Evolutionary conservation across 2,888 invertebrate genomes (phyloP).

Genomic region (Crossocerus cetratus): DNA sequence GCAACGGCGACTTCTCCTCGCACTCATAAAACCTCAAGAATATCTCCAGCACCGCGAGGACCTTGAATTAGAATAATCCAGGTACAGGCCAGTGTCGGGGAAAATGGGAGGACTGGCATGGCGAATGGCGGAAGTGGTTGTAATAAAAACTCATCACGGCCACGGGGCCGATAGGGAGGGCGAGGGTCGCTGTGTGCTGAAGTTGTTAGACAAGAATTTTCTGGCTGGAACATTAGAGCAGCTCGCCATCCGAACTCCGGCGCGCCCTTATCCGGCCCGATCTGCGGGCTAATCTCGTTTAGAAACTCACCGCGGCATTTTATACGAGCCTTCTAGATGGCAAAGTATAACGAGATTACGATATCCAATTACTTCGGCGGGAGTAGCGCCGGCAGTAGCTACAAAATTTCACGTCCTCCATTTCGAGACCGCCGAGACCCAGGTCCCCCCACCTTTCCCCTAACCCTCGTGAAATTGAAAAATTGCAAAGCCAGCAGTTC

Average conservation of each 20-base stretch:
- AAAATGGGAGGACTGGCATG: too few species aligned
- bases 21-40: too few species aligned
- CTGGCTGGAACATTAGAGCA: conserved; percentile 10
- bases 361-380: conserved; percentile 58
- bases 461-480: conserved; percentile 42
- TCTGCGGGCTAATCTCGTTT: conserved; percentile 58
- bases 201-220: conserved; percentile 35
- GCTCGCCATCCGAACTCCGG: conserved; percentile 38
- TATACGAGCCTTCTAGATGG: conserved; percentile 52
- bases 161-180: too few species aligned
- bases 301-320: conserved; percentile 57
- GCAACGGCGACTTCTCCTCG: too few species aligned
- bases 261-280: conserved; percentile 39
- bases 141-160: too few species aligned
- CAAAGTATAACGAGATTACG: conserved; percentile 61
- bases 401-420: conserved; percentile 55
- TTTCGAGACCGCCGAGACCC: conserved; percentile 5
- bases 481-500: conserved; percentile 36
- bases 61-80: too few species aligned
- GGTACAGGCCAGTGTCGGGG: too few species aligned
- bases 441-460: neutral
- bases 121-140: too few species aligned
- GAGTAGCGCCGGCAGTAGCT: conserved; percentile 25
- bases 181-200: conserved; percentile 5
- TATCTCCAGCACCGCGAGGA: too few species aligned